Conservation (phyloP, 2,797 vertebrate genomes). For the Lindbergichthys nudifrons region DNA sequence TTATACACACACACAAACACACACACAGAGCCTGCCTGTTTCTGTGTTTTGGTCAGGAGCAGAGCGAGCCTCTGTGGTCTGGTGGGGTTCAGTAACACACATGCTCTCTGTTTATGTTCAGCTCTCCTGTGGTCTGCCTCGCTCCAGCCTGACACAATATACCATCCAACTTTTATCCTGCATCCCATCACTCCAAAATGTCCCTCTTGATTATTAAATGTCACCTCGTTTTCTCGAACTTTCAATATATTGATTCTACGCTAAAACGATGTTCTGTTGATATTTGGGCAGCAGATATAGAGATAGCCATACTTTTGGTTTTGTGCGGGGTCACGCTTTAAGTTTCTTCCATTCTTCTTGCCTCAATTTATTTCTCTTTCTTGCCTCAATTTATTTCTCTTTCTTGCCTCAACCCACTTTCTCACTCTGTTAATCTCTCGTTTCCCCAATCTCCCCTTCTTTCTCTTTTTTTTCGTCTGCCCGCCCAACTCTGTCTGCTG, state of each 20-base stretch:
- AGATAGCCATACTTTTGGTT: constrained; percentile 10
- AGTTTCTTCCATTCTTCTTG: constrained; percentile 6
- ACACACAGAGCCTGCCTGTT: constrained; percentile 36
- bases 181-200: not conserved
- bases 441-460: constrained; percentile 25
- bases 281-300: constrained; percentile 2
- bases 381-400: constrained; percentile 11
- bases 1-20: constrained; percentile 10
- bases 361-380: not conserved
- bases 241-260: constrained; percentile 11
- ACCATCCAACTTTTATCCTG: constrained; percentile 1
- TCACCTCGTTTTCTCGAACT: constrained; percentile 11
- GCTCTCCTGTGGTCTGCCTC: constrained; percentile 67
- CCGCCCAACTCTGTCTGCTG: constrained; percentile 35
- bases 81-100: constrained; percentile 63
- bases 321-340: not conserved
- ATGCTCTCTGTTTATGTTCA: constrained; percentile 73
- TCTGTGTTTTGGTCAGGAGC: constrained; percentile 56
- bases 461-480: not conserved
- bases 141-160: constrained; percentile 36
- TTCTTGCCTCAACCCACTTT: constrained; percentile 36
- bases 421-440: constrained; percentile 50
- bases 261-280: constrained; percentile 5
- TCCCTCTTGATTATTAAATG: constrained; percentile 2
- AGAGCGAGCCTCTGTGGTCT: constrained; percentile 63